Conservation (phyloP, 1,140 invertebrate species). For the Metaphire vulgaris region DNA sequence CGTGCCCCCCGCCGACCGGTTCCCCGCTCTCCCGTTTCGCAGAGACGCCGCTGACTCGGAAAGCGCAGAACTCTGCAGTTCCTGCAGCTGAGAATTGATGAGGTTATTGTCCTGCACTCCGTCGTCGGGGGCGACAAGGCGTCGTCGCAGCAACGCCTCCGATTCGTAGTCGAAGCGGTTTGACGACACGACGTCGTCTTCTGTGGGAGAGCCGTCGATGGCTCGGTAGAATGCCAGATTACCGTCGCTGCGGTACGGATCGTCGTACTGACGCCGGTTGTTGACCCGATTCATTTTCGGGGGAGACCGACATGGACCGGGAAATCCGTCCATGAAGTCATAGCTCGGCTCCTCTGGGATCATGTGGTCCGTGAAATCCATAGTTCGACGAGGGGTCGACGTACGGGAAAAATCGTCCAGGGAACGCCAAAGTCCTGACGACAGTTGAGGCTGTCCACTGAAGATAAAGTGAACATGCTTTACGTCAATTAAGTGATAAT, state of each 20-base stretch:
- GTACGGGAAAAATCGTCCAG: slow-evolving; percentile 16
- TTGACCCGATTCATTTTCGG: background rate
- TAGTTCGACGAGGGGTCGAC: background rate
- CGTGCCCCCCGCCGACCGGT: background rate
- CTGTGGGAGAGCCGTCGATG: background rate
- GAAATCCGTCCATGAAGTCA: background rate
- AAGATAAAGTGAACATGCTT: too few relatives aligned
- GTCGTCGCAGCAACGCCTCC: background rate
- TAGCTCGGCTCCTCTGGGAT: background rate
- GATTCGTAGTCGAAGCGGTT: background rate
- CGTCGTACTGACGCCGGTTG: background rate
- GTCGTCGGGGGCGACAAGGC: background rate
- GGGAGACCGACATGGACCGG: background rate
- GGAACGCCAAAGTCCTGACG: slow-evolving; percentile 12
- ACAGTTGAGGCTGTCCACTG: slow-evolving; percentile 22
- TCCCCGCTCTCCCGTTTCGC: background rate
- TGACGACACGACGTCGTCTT: slow-evolving; percentile 7
- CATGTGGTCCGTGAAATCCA: background rate
- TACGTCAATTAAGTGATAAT: too few relatives aligned
- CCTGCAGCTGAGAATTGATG: background rate
- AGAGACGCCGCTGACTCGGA: background rate
- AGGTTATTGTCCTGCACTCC: background rate
- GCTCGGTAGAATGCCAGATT: background rate
- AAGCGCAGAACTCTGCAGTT: background rate
- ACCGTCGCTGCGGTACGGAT: background rate